Base-by-base conservation (phyloP, 2,888 invertebrate genomes). In the Pyralis farinalis region DNA sequence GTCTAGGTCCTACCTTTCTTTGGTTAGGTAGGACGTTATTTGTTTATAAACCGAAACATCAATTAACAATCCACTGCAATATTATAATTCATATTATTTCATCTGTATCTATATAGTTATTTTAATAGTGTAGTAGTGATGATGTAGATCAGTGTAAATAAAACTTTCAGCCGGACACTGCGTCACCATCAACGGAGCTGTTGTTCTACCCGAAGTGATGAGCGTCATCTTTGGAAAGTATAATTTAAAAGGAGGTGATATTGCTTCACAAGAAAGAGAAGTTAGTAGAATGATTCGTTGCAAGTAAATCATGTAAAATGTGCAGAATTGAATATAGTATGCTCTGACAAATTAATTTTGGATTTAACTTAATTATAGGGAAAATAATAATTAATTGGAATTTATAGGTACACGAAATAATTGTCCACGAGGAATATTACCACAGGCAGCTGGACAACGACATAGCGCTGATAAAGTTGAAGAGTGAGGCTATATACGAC, bases 201-300 rank as follows among this genome's bases (percentile, higher is more conserved):
- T 42, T 5, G 55, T 66, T 5, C 28, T 55, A 6, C 55, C 64
- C 0, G 58, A 62, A 39, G 46, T 58, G 12, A 34, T 67, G 9
- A 57, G 55, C 28, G 57, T 66, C 0, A 46, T 57, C 20, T 37
- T 66, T 3, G 70, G 67, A 12, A 60, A 62, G 43, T 58, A 65
- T 42, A 63, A 65, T 41, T 42, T 64, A 22, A 44, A 50, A 20
- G 55, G 64, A 12, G 57, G 62, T 9, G 59, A 58, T 34, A 38
- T 51, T n/a, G 50, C 52, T 22, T 44, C 58, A 1, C 57, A 64
- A 36, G 66, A 67, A 33, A 57, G 43, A 46, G 46, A 47, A 43
- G 58, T 58, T 51, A 29, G 16, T 32, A n/a, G n/a, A n/a, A n/a
- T n/a, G n/a, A n/a, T n/a, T n/a, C n/a, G n/a, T n/a, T n/a, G n/a